phyloP scores from a whole-genome alignment of 1,140 invertebrate genomes.

The Argopecten irradians region DNA sequence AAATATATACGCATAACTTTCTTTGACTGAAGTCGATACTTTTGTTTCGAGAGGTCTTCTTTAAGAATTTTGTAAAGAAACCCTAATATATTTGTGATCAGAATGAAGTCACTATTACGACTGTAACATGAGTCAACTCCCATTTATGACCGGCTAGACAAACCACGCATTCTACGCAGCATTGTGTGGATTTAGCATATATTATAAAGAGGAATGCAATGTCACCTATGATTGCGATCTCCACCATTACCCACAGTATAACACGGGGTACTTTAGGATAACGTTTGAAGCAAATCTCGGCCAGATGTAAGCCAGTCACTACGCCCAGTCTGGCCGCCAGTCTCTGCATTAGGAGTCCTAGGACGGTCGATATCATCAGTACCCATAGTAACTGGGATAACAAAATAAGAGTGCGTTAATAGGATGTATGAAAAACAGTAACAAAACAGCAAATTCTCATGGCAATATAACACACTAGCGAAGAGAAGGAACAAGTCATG shows the following conservation, averaged over 20 bases:
- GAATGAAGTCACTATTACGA: too few species aligned
- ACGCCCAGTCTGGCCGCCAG: slow-evolving; percentile 89
- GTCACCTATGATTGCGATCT: slow-evolving; percentile 89
- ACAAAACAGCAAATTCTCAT: neutral
- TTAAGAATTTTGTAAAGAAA: too few species aligned
- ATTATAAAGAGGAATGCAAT: too few species aligned
- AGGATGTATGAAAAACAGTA: neutral
- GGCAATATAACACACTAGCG: neutral
- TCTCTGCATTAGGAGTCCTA: slow-evolving; percentile 91
- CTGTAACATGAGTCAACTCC: too few species aligned
- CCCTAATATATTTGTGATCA: too few species aligned
- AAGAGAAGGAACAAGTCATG: neutral
- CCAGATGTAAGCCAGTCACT: slow-evolving; percentile 81
- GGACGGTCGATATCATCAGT: slow-evolving; percentile 87
- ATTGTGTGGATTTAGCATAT: too few species aligned
- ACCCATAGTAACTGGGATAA: slow-evolving; percentile 88
- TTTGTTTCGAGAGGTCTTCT: too few species aligned
- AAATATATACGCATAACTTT: too few species aligned
- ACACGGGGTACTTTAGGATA: slow-evolving; percentile 88
- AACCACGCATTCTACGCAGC: too few species aligned
- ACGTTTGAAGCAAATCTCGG: slow-evolving; percentile 81
- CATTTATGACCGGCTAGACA: too few species aligned
- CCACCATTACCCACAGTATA: slow-evolving; percentile 94
- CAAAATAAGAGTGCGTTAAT: neutral
- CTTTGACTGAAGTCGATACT: too few species aligned